These are phyloP conservation scores for Spheniscus humboldti DNA, from an alignment of 2,797 vertebrate species.

Conservation along the genomic window DNA sequence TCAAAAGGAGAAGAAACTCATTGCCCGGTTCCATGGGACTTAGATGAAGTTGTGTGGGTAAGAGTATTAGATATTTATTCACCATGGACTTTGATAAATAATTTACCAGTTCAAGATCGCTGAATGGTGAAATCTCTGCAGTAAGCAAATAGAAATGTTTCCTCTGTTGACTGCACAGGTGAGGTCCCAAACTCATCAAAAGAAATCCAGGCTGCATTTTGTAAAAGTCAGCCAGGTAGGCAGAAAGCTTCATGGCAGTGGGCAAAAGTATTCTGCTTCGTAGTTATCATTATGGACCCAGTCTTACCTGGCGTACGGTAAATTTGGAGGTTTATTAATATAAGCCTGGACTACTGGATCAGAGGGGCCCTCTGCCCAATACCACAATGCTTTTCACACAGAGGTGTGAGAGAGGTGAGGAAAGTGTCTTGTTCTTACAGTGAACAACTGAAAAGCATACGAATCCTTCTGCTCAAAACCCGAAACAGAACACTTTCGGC, in stretches of 20 bases:
- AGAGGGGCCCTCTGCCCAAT: background rate
- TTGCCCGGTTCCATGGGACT: slow-evolving; percentile 66
- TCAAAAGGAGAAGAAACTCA: slow-evolving; percentile 73
- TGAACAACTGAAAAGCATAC: accelerated
- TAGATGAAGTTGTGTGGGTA: slow-evolving; percentile 65
- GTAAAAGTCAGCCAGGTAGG: slow-evolving; percentile 45
- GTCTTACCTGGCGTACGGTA: background rate
- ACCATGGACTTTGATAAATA: slow-evolving; percentile 76
- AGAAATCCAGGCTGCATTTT: slow-evolving; percentile 39
- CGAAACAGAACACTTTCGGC: background rate
- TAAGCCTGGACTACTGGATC: background rate
- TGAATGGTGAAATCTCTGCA: slow-evolving; percentile 65
- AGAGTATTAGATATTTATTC: slow-evolving; percentile 68
- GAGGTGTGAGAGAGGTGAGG: background rate
- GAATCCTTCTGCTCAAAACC: background rate
- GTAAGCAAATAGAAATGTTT: slow-evolving; percentile 69
- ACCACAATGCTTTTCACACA: background rate
- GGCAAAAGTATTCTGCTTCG: background rate
- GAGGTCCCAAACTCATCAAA: slow-evolving; percentile 57
- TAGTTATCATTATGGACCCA: background rate
- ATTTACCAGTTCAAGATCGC: slow-evolving; percentile 68
- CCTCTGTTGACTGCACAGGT: slow-evolving; percentile 47
- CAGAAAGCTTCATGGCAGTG: slow-evolving; percentile 19
- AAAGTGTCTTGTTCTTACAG: background rate
- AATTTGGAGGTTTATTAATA: background rate